phyloP scores from a whole-genome alignment of 2,113 vertebrate species.

The Chaetops frenatus region DNA sequence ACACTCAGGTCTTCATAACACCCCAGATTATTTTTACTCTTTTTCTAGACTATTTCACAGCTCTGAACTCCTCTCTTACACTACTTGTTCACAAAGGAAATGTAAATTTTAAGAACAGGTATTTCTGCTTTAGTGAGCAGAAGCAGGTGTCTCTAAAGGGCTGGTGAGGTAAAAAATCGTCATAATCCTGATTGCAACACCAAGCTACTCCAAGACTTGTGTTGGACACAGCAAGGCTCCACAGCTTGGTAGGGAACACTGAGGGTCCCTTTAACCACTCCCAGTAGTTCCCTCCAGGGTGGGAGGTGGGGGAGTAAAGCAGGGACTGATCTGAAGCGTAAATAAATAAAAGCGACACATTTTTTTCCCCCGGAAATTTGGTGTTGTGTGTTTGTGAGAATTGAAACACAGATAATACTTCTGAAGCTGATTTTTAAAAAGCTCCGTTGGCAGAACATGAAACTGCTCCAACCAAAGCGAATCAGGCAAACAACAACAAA shows the following conservation, averaged over 20 bases:
- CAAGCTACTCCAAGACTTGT: neutral
- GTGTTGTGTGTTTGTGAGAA: neutral
- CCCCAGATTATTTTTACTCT: no score
- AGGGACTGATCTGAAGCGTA: neutral
- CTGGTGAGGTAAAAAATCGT: neutral
- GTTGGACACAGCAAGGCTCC: neutral
- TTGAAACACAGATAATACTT: neutral
- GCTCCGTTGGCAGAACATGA: slow-evolving; percentile 60
- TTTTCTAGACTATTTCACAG: neutral
- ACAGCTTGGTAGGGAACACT: neutral
- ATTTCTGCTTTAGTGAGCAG: neutral
- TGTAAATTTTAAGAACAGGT: neutral
- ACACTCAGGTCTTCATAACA: neutral
- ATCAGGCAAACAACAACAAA: neutral
- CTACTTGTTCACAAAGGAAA: neutral
- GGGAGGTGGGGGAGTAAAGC: neutral
- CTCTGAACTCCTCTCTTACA: neutral
- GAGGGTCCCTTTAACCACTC: neutral
- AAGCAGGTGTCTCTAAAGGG: neutral
- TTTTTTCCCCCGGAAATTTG: neutral
- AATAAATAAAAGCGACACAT: neutral
- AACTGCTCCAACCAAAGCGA: slow-evolving; percentile 21
- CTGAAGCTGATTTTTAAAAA: neutral
- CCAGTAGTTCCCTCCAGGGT: neutral
- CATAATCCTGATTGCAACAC: neutral